Evolutionary conservation across 2,113 vertebrate species (phyloP).

Genomic region (Cranoglanis bouderius): DNA sequence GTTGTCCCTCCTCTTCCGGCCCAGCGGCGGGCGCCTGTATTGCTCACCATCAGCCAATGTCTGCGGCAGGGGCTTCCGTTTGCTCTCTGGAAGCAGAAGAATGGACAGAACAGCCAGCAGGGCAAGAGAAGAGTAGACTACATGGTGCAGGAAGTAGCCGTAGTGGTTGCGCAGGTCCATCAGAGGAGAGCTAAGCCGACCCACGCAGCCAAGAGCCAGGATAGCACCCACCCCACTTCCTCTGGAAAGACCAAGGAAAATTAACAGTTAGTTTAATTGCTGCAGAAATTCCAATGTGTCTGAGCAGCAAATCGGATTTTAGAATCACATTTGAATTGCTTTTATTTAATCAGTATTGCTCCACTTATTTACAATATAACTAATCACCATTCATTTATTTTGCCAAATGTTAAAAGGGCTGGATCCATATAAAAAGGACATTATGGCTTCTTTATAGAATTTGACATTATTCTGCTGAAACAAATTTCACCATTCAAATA

Average conservation of each 20-base stretch:
- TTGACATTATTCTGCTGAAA: neutral
- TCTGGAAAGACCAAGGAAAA: slow-evolving; percentile 60
- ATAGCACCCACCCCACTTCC: slow-evolving; percentile 78
- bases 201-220: slow-evolving; percentile 80
- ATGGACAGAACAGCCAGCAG: slow-evolving; percentile 88
- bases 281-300: neutral
- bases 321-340: neutral
- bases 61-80: slow-evolving; percentile 86
- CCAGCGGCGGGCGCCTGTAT: slow-evolving; percentile 82
- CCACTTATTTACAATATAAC: neutral
- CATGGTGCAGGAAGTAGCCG: slow-evolving; percentile 88
- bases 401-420: neutral
- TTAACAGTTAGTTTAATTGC: neutral
- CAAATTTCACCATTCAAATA: neutral
- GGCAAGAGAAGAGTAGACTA: slow-evolving; percentile 84
- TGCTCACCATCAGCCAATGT: slow-evolving; percentile 83
- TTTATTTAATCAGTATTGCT: neutral
- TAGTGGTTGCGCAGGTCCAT: slow-evolving; percentile 86
- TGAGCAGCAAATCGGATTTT: neutral
- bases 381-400: neutral
- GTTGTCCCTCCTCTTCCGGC: slow-evolving; percentile 78
- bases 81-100: slow-evolving; percentile 87
- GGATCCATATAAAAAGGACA: neutral
- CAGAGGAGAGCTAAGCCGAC: slow-evolving; percentile 82
- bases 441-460: neutral